phyloP scores from a whole-genome alignment of 2,888 invertebrate genomes.

The Zaprionus obscuricornis region DNA sequence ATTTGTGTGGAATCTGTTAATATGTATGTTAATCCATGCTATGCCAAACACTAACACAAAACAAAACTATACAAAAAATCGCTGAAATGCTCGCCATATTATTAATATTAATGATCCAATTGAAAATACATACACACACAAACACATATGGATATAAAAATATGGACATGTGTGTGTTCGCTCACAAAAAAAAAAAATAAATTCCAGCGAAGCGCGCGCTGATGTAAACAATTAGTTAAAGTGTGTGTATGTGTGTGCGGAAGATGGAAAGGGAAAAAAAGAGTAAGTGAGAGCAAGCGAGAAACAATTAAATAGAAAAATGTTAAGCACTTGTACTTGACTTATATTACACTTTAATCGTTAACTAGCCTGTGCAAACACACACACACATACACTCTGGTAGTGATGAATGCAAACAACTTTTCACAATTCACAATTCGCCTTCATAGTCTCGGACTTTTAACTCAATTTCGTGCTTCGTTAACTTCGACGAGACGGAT shows the following conservation, averaged over 20 bases:
- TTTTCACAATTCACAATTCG: slow-evolving; percentile 36
- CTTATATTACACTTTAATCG: slow-evolving; percentile 29
- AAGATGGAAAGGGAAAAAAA: too few relatives aligned
- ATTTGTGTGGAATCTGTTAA: slow-evolving; percentile 42
- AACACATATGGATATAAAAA: slow-evolving; percentile 3
- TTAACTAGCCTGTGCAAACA: slow-evolving; percentile 11
- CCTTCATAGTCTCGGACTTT: slow-evolving; percentile 36
- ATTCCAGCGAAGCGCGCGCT: slow-evolving; percentile 26
- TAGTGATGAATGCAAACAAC: slow-evolving; percentile 27
- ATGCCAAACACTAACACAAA: slow-evolving; percentile 24
- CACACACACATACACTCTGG: too few relatives aligned
- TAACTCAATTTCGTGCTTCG: slow-evolving; percentile 66
- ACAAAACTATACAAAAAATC: too few relatives aligned
- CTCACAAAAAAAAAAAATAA: slow-evolving; percentile 31
- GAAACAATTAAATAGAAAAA: too few relatives aligned
- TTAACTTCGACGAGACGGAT: slow-evolving; percentile 50
- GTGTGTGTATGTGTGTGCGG: slow-evolving; percentile 3
- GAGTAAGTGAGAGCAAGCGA: slow-evolving; percentile 1
- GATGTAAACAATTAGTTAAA: slow-evolving; percentile 46
- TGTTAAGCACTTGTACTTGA: too few relatives aligned
- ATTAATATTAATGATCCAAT: slow-evolving; percentile 72
- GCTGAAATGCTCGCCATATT: slow-evolving; percentile 59
- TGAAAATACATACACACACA: slow-evolving; percentile 41
- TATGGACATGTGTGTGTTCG: slow-evolving; percentile 22
- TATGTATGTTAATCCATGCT: slow-evolving; percentile 39